These are phyloP conservation scores for Cyclargus thomasi DNA, from an alignment of 1,140 invertebrate genomes.

Conservation along the genomic window DNA sequence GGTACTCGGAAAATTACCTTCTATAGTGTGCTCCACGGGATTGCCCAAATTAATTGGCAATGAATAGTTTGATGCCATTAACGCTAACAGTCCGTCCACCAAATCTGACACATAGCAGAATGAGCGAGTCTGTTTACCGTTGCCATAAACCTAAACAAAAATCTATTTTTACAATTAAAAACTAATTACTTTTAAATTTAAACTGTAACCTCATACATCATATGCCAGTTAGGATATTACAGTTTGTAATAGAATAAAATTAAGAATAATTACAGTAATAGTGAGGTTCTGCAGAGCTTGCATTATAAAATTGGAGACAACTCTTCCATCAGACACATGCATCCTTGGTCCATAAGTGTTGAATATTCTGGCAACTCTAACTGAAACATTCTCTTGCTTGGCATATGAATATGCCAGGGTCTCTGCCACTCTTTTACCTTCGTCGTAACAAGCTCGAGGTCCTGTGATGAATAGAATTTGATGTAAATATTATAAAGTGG, in stretches of 20 bases:
- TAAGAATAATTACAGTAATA: slow-evolving; percentile 86
- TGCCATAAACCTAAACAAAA: slow-evolving; percentile 89
- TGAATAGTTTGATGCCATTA: slow-evolving; percentile 97
- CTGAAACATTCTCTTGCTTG: slow-evolving; percentile 96
- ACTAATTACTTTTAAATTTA: slow-evolving; percentile 10
- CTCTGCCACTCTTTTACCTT: slow-evolving; percentile 98
- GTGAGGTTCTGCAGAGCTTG: slow-evolving; percentile 96
- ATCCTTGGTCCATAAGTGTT: slow-evolving; percentile 99
- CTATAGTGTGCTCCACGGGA: slow-evolving; percentile 97
- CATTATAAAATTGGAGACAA: slow-evolving; percentile 99
- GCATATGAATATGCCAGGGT: slow-evolving; percentile 97
- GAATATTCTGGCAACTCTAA: slow-evolving; percentile 97
- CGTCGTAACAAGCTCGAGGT: slow-evolving; percentile 98
- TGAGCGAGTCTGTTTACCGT: slow-evolving; percentile 96
- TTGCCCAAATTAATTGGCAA: slow-evolving; percentile 98
- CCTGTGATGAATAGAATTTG: slow-evolving; percentile 67
- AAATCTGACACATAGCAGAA: slow-evolving; percentile 99
- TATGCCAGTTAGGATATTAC: no score
- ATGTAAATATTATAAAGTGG: slow-evolving; percentile 13
- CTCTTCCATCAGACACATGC: slow-evolving; percentile 99
- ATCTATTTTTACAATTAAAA: background rate
- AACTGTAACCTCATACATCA: background rate
- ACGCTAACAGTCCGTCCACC: slow-evolving; percentile 92
- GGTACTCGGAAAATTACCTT: no score
- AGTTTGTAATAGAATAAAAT: no score